Evolutionary conservation across 2,113 vertebrate species (phyloP).

Genomic region (Phalacrocorax brasilianus): DNA sequence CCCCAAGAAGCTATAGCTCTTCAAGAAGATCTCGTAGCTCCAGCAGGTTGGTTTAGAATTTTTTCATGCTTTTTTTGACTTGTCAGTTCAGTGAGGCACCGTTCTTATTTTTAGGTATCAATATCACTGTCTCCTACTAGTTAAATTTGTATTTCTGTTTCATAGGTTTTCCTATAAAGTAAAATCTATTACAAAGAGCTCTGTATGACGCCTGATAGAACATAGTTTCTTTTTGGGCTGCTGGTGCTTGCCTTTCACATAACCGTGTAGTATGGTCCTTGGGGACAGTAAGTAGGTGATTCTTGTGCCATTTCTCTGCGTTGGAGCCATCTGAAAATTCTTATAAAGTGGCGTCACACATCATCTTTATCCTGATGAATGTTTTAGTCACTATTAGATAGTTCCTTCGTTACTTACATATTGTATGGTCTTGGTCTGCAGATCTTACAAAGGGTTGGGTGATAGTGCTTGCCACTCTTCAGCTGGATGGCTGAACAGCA

Average conservation of each 20-base stretch:
- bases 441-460: not conserved
- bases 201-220: not conserved
- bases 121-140: not conserved
- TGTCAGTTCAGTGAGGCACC: not conserved
- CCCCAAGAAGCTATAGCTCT: slow-evolving; percentile 78
- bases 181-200: not conserved
- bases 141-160: not conserved
- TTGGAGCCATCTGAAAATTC: not conserved
- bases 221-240: not conserved
- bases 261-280: not conserved
- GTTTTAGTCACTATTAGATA: not conserved
- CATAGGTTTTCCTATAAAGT: not conserved
- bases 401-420: not conserved
- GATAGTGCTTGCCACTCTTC: not conserved
- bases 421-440: not conserved
- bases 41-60: slow-evolving; percentile 79
- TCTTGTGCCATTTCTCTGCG: not conserved
- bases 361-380: not conserved
- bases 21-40: slow-evolving; percentile 80
- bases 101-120: not conserved
- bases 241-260: not conserved
- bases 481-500: not conserved
- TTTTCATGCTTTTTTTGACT: not conserved
- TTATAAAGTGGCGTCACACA: not conserved
- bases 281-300: not conserved